Percentiles rank a stretch among this genome's conserved stretches.
These are phyloP conservation scores for Percopsis transmontana DNA, from an alignment of 2,113 vertebrate genomes.

Conservation along the genomic window DNA sequence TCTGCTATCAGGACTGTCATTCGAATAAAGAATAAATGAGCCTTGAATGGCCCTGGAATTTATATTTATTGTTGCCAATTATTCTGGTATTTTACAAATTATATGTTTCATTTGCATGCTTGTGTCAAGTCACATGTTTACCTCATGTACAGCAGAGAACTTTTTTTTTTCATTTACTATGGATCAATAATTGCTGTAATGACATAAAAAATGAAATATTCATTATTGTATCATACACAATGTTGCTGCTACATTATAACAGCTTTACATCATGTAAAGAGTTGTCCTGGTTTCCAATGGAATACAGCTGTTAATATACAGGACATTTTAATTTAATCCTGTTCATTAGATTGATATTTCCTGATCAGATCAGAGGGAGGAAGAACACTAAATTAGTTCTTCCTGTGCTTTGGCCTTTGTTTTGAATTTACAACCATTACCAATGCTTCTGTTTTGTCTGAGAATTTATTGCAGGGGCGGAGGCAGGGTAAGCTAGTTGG, in stretches of 20 bases:
- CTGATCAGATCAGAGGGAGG: constrained; percentile 58
- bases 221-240: not conserved
- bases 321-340: constrained; percentile 1
- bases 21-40: not conserved
- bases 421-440: constrained; percentile 58
- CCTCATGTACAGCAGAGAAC: not conserved
- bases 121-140: not conserved
- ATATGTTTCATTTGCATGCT: not conserved
- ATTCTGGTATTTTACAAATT: not conserved
- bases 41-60: not conserved
- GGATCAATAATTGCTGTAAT: not conserved
- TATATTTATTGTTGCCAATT: not conserved
- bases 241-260: not conserved
- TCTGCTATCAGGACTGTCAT: constrained; percentile 2
- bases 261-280: not conserved
- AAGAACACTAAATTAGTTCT: constrained; percentile 61
- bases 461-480: constrained; percentile 8
- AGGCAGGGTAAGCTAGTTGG: not conserved
- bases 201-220: not conserved
- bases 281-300: not conserved
- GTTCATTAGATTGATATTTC: constrained; percentile 48
- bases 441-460: constrained; percentile 63
- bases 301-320: not conserved
- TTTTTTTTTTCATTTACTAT: not conserved
- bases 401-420: constrained; percentile 65